Evolutionary conservation across 2,888 invertebrate species (phyloP).

Genomic region (Eupithecia centaureata): DNA sequence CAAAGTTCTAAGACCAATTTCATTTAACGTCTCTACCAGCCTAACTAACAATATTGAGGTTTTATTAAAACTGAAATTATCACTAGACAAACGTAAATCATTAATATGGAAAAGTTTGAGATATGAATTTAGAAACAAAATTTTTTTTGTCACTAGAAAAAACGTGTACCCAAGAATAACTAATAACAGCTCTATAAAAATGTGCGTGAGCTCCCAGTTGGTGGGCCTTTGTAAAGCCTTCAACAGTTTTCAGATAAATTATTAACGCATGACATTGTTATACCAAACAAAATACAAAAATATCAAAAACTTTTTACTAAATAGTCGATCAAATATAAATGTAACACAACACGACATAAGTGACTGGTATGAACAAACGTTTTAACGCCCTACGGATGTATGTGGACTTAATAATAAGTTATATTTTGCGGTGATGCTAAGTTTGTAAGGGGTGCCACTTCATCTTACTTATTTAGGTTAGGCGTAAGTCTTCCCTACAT

Average conservation of each 20-base stretch:
- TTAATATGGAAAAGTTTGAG: background rate
- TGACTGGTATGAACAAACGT: conserved; percentile 43
- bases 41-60: background rate
- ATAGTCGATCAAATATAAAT: conserved; percentile 35
- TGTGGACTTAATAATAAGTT: conserved; percentile 60
- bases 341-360: conserved; percentile 43
- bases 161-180: background rate
- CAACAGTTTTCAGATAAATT: conserved; percentile 13
- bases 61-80: background rate
- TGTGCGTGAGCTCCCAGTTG: background rate
- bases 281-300: conserved; percentile 26
- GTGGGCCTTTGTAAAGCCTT: background rate
- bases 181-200: background rate
- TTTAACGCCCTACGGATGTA: conserved; percentile 48
- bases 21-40: background rate
- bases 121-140: background rate
- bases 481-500: no score
- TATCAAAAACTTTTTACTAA: conserved; percentile 19
- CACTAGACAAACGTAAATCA: background rate
- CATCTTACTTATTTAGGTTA: background rate
- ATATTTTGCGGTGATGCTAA: conserved; percentile 39
- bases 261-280: conserved; percentile 12
- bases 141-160: no score
- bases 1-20: background rate
- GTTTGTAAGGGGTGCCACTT: background rate